Conservation (phyloP, 2,888 invertebrate species). For the Drosophila paramelanica region DNA sequence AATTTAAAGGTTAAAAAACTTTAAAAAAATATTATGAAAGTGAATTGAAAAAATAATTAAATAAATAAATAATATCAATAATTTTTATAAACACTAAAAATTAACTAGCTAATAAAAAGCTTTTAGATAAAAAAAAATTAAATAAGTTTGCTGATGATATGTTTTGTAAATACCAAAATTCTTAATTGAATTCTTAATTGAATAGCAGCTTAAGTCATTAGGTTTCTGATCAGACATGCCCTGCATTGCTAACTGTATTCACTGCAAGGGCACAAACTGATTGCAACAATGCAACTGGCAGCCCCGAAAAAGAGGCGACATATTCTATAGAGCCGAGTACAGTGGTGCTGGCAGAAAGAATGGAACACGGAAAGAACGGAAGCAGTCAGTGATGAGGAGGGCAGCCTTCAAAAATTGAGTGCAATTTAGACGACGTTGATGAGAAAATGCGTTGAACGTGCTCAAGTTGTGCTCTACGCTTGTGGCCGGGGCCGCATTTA, state of each 20-base stretch:
- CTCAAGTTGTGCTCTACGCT: slow-evolving; percentile 76
- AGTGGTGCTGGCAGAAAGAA: slow-evolving; percentile 20
- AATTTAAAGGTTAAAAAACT: no score
- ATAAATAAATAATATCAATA: no score
- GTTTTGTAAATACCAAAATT: not conserved
- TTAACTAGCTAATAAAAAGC: no score
- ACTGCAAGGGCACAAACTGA: slow-evolving; percentile 36
- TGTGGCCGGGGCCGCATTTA: slow-evolving; percentile 57
- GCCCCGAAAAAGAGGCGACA: slow-evolving; percentile 51
- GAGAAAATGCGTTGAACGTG: slow-evolving; percentile 81
- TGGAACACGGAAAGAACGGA: slow-evolving; percentile 42
- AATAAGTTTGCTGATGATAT: no score
- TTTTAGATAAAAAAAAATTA: no score
- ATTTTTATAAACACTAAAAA: no score
- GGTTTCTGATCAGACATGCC: slow-evolving; percentile 6
- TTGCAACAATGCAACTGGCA: slow-evolving; percentile 61
- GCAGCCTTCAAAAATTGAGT: slow-evolving; percentile 82
- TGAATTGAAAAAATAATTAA: no score
- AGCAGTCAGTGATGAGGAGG: slow-evolving; percentile 42
- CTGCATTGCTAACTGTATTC: slow-evolving; percentile 21
- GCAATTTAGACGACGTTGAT: slow-evolving; percentile 79
- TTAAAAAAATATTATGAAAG: no score
- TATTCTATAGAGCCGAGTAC: slow-evolving; percentile 33
- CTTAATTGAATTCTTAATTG: not conserved
- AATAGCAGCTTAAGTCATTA: not conserved